Base-by-base conservation (phyloP, 2,797 vertebrate species). In the Chloroceryle amazona region DNA sequence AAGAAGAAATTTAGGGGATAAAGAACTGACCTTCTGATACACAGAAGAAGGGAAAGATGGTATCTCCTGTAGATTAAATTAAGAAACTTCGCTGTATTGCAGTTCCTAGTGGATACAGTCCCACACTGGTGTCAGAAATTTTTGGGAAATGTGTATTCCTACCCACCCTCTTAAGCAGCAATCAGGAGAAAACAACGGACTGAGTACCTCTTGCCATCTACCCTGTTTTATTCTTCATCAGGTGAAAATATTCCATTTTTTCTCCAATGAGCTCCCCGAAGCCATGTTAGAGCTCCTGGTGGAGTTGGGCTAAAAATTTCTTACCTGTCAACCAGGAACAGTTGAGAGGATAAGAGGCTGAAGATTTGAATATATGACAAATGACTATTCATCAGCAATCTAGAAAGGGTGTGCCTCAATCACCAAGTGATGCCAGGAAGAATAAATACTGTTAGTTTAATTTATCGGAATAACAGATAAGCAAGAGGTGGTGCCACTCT, bases 211-310 rank as follows among this genome's bases (percentile, higher is more conserved):
- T 46, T 70, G 21, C 4, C 4, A 11, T 63, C 28, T 16, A 39
- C 4, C 5, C 4, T 20, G 52, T 35, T 46, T 33, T 33, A 58
- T 47, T n/a, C 28, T 81, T 85, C 17, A 55, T 14, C 29, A 62
- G 15, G 7, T 71, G 42, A 65, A 86, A 89, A 81, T 33, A 23
- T 9, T 29, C 21, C 2, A 1, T 20, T 81, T n/a, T 74, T 81
- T 25, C 12, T 46, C 25, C 7, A 3, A 3, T 0, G 0, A 63
- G 7, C 9, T 81, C 22, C 10, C 19, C 39, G 12, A 46, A 51
- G 11, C 26, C 44, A 25, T 6, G 4, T 4, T 44, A 61, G 18
- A 80, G 21, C 12, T 79, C 22, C n/a, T 28, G 28, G 44, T n/a
- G 33, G 13, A 86, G 12, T 3, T 39, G 14, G 11, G 6, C 41